A percentile compares a stretch with the other conserved stretches of the same genome.
Conservation (phyloP, 92 coral and sea anemone genomes). For the Paramuricea clavata region DNA sequence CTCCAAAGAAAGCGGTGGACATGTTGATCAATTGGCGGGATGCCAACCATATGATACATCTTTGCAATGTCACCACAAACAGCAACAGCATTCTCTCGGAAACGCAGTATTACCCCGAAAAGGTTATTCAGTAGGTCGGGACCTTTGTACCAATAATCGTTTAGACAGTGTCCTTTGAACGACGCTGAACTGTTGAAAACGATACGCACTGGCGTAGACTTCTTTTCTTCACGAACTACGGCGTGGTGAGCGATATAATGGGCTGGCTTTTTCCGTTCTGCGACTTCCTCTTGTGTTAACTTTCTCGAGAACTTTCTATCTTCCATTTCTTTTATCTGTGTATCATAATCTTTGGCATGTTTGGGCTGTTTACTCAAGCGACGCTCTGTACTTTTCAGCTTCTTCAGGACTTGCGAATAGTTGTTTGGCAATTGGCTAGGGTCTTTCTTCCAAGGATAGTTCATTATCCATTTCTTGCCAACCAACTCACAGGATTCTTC, state of each 20-base stretch:
- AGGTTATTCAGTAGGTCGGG: slow-evolving; percentile 42
- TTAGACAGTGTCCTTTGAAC: slow-evolving; percentile 46
- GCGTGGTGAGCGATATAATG: slow-evolving; percentile 69
- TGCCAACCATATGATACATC: slow-evolving; percentile 53
- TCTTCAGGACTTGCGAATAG: slow-evolving; percentile 50
- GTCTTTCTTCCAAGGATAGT: slow-evolving; percentile 68
- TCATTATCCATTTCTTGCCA: slow-evolving; percentile 50
- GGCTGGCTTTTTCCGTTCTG: slow-evolving; percentile 55
- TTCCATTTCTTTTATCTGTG: slow-evolving; percentile 69
- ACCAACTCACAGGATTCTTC: slow-evolving; percentile 52
- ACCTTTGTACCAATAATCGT: slow-evolving; percentile 46
- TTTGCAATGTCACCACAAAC: slow-evolving; percentile 45
- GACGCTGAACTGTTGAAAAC: slow-evolving; percentile 34
- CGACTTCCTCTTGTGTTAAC: slow-evolving; percentile 51
- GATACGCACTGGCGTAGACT: slow-evolving; percentile 61
- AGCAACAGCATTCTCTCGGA: slow-evolving; percentile 61
- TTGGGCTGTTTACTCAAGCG: slow-evolving; percentile 51
- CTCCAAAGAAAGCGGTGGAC: slow-evolving; percentile 59
- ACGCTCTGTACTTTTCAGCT: slow-evolving; percentile 50
- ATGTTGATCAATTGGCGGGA: slow-evolving; percentile 42
- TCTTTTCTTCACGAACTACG: slow-evolving; percentile 56
- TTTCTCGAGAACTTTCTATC: slow-evolving; percentile 70
- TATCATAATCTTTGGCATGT: slow-evolving; percentile 50
- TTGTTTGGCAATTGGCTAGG: slow-evolving; percentile 57
- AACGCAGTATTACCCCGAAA: slow-evolving; percentile 54